Conservation (phyloP, 2,888 invertebrate species). For the Pocota personata region DNA sequence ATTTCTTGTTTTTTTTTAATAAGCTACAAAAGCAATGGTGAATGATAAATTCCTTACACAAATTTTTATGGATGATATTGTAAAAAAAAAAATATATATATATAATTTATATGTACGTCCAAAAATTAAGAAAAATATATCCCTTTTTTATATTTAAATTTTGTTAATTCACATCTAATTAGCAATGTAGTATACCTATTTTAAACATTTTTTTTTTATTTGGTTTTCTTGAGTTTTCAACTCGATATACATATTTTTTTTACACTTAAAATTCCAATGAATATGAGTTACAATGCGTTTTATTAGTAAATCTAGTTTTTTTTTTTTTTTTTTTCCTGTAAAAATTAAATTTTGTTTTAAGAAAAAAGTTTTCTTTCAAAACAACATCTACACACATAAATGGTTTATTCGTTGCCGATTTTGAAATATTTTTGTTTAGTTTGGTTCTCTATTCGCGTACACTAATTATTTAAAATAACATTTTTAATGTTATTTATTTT, state of each 20-base stretch:
- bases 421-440: conserved; percentile 22
- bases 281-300: conserved; percentile 13
- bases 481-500: conserved; percentile 17
- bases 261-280: conserved; percentile 41
- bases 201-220: conserved; percentile 26
- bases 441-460: background rate
- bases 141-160: conserved; percentile 16
- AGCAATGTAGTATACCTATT: conserved; percentile 59
- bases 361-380: background rate
- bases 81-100: background rate
- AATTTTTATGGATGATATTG: background rate
- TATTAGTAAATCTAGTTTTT: background rate
- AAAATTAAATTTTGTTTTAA: background rate
- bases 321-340: background rate
- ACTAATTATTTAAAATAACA: conserved; percentile 7
- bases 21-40: conserved; percentile 52
- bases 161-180: conserved; percentile 70
- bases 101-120: conserved; percentile 13
- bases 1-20: background rate
- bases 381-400: conserved; percentile 59
- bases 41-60: conserved; percentile 22
- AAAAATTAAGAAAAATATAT: conserved; percentile 53
- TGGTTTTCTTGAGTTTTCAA: conserved; percentile 61
- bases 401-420: conserved; percentile 59
- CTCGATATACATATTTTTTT: conserved; percentile 54